Percentiles rank a stretch among this genome's conserved stretches.
Evolutionary conservation across 2,797 vertebrate species (phyloP).

Genomic region (Molossus alvarezi): DNA sequence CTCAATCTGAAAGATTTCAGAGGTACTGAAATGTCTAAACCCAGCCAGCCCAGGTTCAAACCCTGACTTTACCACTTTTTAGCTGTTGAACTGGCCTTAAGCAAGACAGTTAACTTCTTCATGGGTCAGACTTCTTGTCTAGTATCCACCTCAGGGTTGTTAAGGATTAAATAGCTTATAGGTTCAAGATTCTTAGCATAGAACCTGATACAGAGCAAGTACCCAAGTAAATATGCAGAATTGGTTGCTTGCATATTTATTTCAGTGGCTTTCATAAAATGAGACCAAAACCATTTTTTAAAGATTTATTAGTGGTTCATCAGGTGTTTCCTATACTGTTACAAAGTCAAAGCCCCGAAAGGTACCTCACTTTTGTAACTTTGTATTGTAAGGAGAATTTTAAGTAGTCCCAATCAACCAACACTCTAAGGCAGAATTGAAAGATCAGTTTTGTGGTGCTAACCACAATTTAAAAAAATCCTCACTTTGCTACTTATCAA

Average conservation of each 20-base stretch:
- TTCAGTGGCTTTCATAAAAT: neutral
- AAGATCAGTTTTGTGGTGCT: neutral
- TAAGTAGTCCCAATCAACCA: neutral
- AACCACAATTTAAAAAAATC: neutral
- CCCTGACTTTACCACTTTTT: neutral
- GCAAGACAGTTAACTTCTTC: neutral
- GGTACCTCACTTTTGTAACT: neutral
- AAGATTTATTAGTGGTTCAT: neutral
- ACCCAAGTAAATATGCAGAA: neutral
- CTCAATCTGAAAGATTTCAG: neutral
- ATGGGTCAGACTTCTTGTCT: neutral
- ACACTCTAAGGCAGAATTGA: neutral
- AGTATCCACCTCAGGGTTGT: neutral
- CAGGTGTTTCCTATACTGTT: neutral
- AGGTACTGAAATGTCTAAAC: neutral
- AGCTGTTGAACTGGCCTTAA: neutral
- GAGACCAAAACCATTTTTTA: neutral
- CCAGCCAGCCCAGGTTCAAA: accelerated
- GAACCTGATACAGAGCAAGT: accelerated
- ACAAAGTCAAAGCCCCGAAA: neutral
- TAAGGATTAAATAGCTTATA: neutral
- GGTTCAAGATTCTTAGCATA: conserved; percentile 24
- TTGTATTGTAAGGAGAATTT: neutral
- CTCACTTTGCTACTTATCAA: neutral
- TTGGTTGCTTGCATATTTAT: neutral